Base-by-base conservation (phyloP, 2,797 vertebrate species). In the Pyrocephalus nanus region DNA sequence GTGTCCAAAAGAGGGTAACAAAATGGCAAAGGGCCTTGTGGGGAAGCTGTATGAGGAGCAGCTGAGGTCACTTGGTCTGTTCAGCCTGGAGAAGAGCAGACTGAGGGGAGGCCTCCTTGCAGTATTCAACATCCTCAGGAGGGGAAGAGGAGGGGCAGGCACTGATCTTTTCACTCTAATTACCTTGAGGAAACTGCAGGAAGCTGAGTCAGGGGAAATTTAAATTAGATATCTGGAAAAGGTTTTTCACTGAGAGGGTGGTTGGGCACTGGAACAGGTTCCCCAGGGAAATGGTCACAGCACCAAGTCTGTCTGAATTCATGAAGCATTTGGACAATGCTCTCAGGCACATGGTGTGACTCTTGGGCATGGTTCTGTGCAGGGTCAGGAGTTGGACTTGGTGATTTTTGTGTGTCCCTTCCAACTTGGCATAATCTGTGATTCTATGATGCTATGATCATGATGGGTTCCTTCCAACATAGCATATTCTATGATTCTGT, bases 131-230 rank as follows among this genome's bases (percentile, higher is more conserved):
- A n/a, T n/a, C 32, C 13, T 43, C 14, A 6, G 36, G 8, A 57
- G 42, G 19, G 32, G 36, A 51, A 11, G 23, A 7, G 6, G 20
- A 76, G 25, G 11, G 17, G 20, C 16, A 57, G 14, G 29, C 23
- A n/a, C 4, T 0, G 0, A 57, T 16, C 21, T 45, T 25, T 71
- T 75, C 36, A 26, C n/a, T 64, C 20, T 70, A 17, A n/a, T 38
- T 16, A 50, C 11, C 19, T 29, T 43, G 32, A 76, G 29, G 45
- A 50, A 57, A 50, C 20, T 17, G 16, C 17, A 57, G 12, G 43
- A 40, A 57, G 3, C 20, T 51, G 79, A 45, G 25, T 40, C 6
- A 13, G 20, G 4, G 6, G 8, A 38, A 17, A 20, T 38, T 82
- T 43, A 43, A 12, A 16, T 2, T 38, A n/a, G 36, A 8, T 38